Evolutionary conservation across 2,113 vertebrate species (phyloP).

Genomic region (Lonchura striata): DNA sequence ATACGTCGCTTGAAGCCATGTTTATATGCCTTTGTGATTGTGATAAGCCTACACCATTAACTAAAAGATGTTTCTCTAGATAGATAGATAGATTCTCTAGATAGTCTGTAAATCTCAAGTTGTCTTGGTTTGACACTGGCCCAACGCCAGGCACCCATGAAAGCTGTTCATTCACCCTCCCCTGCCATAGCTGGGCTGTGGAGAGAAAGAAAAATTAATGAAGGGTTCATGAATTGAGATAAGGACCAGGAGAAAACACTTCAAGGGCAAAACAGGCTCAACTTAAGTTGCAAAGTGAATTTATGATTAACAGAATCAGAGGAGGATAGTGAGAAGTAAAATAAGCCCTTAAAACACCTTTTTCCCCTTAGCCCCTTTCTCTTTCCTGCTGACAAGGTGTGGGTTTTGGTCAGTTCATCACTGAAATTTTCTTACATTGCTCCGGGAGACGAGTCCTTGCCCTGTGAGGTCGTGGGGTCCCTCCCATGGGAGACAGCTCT

Average conservation of each 20-base stretch:
- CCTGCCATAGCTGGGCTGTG: not conserved
- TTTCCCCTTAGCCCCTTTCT: not conserved
- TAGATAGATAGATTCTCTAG: no score
- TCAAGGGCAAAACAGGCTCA: not conserved
- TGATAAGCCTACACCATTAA: not conserved
- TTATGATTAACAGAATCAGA: not conserved
- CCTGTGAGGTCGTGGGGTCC: accelerated
- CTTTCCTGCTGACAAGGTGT: accelerated
- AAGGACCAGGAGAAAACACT: not conserved
- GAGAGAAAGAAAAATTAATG: not conserved
- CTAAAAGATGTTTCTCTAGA: not conserved
- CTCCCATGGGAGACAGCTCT: not conserved
- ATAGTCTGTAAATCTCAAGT: not conserved
- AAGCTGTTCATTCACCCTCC: not conserved
- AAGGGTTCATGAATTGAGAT: not conserved
- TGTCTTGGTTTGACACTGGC: not conserved
- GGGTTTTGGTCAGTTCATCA: not conserved
- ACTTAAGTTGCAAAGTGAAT: not conserved
- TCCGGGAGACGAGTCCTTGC: not conserved
- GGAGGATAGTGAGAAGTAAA: not conserved
- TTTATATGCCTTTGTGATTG: not conserved
- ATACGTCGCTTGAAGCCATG: not conserved
- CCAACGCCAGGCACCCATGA: no score
- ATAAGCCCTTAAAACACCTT: not conserved
- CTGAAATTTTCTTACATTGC: accelerated